Base-by-base conservation (phyloP, 2,113 vertebrate species). In the Tragulus kanchil region DNA sequence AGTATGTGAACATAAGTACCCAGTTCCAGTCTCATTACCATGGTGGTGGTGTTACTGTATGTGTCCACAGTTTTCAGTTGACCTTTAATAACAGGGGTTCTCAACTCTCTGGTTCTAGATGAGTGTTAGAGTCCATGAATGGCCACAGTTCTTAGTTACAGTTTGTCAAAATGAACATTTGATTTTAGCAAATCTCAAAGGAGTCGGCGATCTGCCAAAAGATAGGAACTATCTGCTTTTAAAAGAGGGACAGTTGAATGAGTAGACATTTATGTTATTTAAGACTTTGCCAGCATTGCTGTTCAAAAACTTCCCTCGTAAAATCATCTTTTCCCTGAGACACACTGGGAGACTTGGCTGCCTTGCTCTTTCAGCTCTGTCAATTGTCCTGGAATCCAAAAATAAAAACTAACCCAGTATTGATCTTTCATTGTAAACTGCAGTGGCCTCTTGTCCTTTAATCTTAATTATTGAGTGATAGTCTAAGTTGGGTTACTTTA, bases 141-240 rank as follows among this genome's bases (percentile, higher is more conserved):
- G 48, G 52, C 36, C 65, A 26, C 0, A 25, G 6, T 61, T 84
- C 11, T 92, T 75, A 25, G 50, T 84, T 61, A 4, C 11, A 6
- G 59, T 95, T 79, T 89, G 62, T 81, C 3, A 67, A 89, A 95
- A 52, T 91, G 52, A 61, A 16, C 6, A 9, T 92, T 92, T 79
- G 59, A 85, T 87, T 84, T 93, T 50, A 81, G 15, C 17, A 61
- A 36, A 67, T 94, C 50, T 93, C 14, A 62, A 31, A 93, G 36
- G 26, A n/a, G 8, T 59, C 62, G 45, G 42, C 45, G 42, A 73
- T 25, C 42, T 75, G 56, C 61, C 58, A 71, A 48, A 89, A 59
- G 54, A 25, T 58, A 78, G 59, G 67, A 71, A n/a, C 71, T 45
- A 25, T 45, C 25, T 62, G 54, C 64, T 85, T 75, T 95, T 95